These are phyloP conservation scores for Drosophila picticornis DNA, from an alignment of 2,888 invertebrate species.

Conservation along the genomic window DNA sequence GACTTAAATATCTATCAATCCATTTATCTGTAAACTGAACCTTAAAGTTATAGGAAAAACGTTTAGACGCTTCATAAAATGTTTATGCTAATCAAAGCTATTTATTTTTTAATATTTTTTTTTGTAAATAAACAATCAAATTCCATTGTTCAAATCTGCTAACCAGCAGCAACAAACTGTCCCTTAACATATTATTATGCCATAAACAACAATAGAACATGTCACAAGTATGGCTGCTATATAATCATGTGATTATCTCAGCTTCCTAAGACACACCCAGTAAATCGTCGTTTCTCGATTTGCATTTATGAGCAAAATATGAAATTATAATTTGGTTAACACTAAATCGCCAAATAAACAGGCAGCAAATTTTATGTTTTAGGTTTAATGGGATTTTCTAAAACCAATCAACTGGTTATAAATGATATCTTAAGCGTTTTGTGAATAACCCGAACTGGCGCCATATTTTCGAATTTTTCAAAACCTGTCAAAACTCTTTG, in stretches of 20 bases:
- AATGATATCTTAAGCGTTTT: conserved; percentile 45
- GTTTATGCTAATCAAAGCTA: neutral
- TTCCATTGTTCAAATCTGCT: conserved; percentile 1
- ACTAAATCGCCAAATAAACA: conserved; percentile 27
- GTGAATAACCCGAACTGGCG: conserved; percentile 31
- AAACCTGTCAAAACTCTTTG: conserved; percentile 60
- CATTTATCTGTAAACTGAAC: neutral
- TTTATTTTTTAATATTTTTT: neutral
- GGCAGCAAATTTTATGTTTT: conserved; percentile 2
- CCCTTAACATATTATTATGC: conserved; percentile 44
- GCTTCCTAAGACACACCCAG: conserved; percentile 40
- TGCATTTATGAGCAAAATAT: conserved; percentile 50
- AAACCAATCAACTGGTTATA: conserved; percentile 46
- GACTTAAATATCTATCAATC: neutral
- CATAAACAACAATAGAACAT: conserved; percentile 44
- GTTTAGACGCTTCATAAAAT: neutral
- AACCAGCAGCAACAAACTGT: conserved; percentile 40
- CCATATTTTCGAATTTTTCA: conserved; percentile 20
- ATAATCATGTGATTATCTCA: conserved; percentile 54
- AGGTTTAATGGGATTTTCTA: neutral
- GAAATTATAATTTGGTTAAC: conserved; percentile 45
- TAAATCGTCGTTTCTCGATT: conserved; percentile 17
- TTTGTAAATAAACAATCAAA: neutral
- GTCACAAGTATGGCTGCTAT: conserved; percentile 42
- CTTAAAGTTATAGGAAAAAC: neutral